Conservation (phyloP, 2,797 vertebrate genomes). For the Xyrichtys novacula region DNA sequence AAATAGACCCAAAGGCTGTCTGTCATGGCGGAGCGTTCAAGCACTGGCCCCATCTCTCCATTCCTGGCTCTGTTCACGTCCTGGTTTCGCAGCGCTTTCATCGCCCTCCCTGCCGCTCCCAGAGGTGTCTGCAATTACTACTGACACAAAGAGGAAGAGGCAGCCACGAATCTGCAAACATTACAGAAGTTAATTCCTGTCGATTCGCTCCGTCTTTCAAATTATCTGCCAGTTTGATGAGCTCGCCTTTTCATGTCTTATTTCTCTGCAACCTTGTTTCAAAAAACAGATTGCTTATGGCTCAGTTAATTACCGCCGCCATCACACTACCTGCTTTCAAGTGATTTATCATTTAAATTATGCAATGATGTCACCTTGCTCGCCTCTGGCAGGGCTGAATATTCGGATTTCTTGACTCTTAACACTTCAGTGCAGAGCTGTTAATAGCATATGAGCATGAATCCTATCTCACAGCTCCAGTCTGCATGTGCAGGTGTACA, state of each 20-base stretch:
- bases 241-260: constrained; percentile 36
- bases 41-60: constrained; percentile 67
- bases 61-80: constrained; percentile 78
- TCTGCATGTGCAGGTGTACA: constrained; percentile 34
- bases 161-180: constrained; percentile 69
- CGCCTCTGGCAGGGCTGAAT: constrained; percentile 29
- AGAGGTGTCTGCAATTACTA: constrained; percentile 69
- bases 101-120: constrained; percentile 69
- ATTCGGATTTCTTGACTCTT: constrained; percentile 36
- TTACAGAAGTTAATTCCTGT: constrained; percentile 68
- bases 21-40: constrained; percentile 78
- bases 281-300: constrained; percentile 14
- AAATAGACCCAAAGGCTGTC: constrained; percentile 79
- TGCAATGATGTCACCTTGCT: constrained; percentile 44
- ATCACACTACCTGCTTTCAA: constrained; percentile 36
- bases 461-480: constrained; percentile 49
- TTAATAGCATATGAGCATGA: constrained; percentile 49
- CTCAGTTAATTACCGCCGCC: constrained; percentile 38
- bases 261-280: constrained; percentile 24
- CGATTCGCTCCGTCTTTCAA: constrained; percentile 55
- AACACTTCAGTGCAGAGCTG: constrained; percentile 32
- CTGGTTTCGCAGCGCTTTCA: constrained; percentile 78
- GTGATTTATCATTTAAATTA: constrained; percentile 49
- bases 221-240: constrained; percentile 59
- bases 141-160: constrained; percentile 71